Percentiles rank a stretch among this genome's conserved stretches.
Evolutionary conservation across 1,140 invertebrate genomes (phyloP).

Genomic region (Pteromalus puparum): DNA sequence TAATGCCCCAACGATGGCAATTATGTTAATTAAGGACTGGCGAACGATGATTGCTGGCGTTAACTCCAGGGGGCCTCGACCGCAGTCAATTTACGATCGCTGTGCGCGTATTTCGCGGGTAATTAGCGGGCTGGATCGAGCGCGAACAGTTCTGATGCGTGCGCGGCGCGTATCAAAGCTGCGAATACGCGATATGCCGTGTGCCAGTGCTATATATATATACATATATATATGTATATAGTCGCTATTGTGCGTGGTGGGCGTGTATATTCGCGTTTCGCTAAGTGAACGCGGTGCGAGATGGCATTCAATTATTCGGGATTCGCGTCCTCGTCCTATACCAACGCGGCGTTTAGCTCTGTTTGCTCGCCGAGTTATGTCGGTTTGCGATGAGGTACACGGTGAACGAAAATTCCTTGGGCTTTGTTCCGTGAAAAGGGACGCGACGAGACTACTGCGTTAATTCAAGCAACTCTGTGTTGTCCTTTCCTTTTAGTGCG

Average conservation of each 20-base stretch:
- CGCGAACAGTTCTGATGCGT: not conserved
- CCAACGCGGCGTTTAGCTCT: not conserved
- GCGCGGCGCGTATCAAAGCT: not conserved
- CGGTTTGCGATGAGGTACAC: not conserved
- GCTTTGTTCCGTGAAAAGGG: not conserved
- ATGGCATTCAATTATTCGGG: slow-evolving; percentile 17
- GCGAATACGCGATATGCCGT: slow-evolving; percentile 14
- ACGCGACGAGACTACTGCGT: not conserved
- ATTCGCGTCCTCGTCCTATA: not conserved
- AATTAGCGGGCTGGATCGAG: slow-evolving; percentile 11
- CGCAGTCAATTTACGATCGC: slow-evolving; percentile 20
- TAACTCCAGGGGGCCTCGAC: not conserved
- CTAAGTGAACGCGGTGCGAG: not conserved
- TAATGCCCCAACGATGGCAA: not conserved
- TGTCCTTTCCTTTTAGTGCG: not conserved
- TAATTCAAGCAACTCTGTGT: not conserved
- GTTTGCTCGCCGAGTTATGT: slow-evolving; percentile 9
- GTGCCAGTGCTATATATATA: not conserved
- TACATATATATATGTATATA: not conserved
- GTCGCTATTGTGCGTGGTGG: too few relatives aligned
- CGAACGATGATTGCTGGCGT: slow-evolving; percentile 2
- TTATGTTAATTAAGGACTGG: slow-evolving; percentile 28
- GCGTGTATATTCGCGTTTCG: not conserved
- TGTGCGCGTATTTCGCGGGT: not conserved
- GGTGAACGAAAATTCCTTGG: slow-evolving; percentile 10